Base-by-base conservation (phyloP, 2,113 vertebrate species). In the Hirundichthys speculiger region DNA sequence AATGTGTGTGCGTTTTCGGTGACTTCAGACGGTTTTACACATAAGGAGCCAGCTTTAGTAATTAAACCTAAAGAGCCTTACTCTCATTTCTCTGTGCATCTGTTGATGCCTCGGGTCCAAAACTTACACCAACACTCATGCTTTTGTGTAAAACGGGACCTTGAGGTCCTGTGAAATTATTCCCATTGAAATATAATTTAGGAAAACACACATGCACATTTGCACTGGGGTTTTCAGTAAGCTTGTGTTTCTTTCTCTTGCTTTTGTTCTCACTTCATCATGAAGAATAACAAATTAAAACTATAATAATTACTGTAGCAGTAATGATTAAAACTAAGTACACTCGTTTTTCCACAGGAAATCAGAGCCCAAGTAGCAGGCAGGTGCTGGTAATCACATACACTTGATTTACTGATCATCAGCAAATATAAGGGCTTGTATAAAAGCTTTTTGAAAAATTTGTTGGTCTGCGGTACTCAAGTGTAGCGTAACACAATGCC, bases 21-120 rank as follows among this genome's bases (percentile, higher is more conserved):
- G 62, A 62, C 40, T 16, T 30, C 18, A 8, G 1, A 58, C 14
- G 11, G 20, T 66, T 66, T 80, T 53, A 30, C 16, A 34, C 64
- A 58, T 15, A 30, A 55, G 22, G 59, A 78, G 55, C 51, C 41
- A 67, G 53, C 62, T 60, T 5, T 39, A 52, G 45, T 79, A 61
- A 69, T 48, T 67, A 49, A 57, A 25, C 47, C 38, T 68, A 64
- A 76, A 68, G 46, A 57, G 64, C 27, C 48, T 11, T 19, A 49
- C 47, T 76, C 48, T 67, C 24, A 48, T 67, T 50, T 56, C 30
- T 49, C 48, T n/a, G 41, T 64, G 15, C 65, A 58, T 39, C 14
- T 72, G 50, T 79, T 73, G 59, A 60, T 0, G 64, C 76, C 46
- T 58, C 11, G 0, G 66, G 77, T n/a, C 7, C 4, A 4, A 13